A percentile compares a stretch with the other conserved stretches of the same genome.
Conservation (phyloP, 2,797 vertebrate genomes). For the Propithecus deckenii region DNA sequence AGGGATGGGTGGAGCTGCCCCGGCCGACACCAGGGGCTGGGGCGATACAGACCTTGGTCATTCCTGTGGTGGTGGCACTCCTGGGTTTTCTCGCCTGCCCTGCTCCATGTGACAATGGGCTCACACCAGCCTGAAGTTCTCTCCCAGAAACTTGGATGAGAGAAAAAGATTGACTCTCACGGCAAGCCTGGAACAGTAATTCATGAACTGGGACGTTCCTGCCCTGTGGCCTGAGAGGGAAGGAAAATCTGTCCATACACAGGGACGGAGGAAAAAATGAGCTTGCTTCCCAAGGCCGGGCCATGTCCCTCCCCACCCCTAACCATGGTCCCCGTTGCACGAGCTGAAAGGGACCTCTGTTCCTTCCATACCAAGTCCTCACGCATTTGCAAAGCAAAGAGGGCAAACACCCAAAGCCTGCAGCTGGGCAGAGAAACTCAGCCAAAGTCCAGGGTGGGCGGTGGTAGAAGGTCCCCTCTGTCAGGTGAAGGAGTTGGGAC, state of each 20-base stretch:
- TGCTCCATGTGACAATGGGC: too few species aligned
- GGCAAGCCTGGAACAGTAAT: neutral
- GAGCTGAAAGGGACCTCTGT: neutral
- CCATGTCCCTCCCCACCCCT: neutral
- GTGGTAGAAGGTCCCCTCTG: neutral
- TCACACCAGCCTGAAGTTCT: neutral
- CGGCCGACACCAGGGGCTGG: accelerated
- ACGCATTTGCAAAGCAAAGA: neutral
- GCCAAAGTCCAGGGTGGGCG: neutral
- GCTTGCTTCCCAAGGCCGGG: neutral
- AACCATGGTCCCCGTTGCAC: neutral
- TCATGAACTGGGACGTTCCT: neutral
- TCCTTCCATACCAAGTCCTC: neutral
- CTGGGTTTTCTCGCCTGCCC: neutral
- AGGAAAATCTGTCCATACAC: neutral
- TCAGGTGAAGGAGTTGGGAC: neutral
- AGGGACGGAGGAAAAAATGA: too few species aligned
- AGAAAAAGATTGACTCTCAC: neutral
- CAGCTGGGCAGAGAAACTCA: neutral
- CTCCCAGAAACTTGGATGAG: neutral
- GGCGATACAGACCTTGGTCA: neutral
- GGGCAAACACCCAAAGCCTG: neutral
- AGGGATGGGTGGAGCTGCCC: neutral
- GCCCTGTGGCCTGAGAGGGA: neutral
- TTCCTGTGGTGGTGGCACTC: neutral